phyloP scores from a whole-genome alignment of 2,797 vertebrate genomes.

The Oryzias sinensis region DNA sequence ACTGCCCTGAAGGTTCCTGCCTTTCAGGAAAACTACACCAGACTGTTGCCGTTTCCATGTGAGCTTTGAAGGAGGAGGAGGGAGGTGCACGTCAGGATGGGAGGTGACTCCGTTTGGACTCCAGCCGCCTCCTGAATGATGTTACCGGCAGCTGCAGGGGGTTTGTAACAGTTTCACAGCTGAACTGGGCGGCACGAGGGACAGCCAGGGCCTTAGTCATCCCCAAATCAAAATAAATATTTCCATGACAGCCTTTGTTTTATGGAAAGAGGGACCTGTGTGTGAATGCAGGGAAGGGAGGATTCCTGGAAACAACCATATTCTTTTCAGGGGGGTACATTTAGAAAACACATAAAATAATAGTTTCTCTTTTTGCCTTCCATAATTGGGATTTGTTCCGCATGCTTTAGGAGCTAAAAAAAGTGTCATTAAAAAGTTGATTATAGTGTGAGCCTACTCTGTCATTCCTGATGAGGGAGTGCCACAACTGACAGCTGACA shows the following conservation, averaged over 20 bases:
- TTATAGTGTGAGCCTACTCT: constrained; percentile 60
- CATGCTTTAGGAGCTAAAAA: constrained; percentile 35
- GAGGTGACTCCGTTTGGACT: constrained; percentile 19
- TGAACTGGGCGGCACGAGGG: constrained; percentile 31
- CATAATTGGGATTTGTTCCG: constrained; percentile 35
- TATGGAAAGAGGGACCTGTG: constrained; percentile 74
- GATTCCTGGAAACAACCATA: background rate
- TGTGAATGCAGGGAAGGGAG: background rate
- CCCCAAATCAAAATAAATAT: constrained; percentile 58
- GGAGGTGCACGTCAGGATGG: constrained; percentile 28
- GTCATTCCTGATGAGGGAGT: constrained; percentile 74
- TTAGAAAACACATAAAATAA: background rate
- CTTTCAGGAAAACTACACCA: constrained; percentile 41
- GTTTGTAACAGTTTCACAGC: constrained; percentile 25
- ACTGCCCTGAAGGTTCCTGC: constrained; percentile 34
- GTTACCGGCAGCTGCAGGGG: constrained; percentile 16
- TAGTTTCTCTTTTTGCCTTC: constrained; percentile 13
- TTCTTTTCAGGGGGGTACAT: constrained; percentile 7
- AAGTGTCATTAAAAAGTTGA: constrained; percentile 74
- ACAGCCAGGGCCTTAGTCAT: constrained; percentile 47
- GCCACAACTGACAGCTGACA: constrained; percentile 51
- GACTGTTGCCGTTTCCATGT: constrained; percentile 38
- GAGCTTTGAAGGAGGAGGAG: constrained; percentile 23
- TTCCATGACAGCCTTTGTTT: constrained; percentile 51
- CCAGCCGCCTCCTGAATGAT: constrained; percentile 16